Conservation (phyloP, 35 echinoderm and acorn worm species). For the Strongylocentrotus purpuratus region DNA sequence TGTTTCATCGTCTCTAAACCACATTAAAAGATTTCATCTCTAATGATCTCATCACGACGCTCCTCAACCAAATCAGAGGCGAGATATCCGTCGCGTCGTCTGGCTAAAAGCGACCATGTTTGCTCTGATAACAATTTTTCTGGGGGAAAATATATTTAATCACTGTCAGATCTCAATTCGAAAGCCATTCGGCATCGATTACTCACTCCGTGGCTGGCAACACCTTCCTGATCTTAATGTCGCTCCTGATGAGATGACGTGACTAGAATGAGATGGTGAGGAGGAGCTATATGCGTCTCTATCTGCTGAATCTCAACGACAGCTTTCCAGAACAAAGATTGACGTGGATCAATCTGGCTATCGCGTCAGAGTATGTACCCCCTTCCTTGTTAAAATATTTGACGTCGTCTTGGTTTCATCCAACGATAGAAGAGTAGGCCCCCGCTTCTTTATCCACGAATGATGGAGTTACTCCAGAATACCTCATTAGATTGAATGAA, state of each 20-base stretch:
- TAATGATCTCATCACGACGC: neutral
- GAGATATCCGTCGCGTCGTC: neutral
- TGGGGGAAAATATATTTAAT: neutral
- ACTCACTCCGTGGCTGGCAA: neutral
- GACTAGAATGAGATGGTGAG: neutral
- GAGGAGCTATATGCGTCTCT: neutral
- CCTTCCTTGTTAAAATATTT: neutral
- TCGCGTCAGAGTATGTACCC: too few relatives aligned
- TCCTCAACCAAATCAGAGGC: neutral
- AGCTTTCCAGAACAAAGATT: neutral
- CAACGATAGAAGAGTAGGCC: too few relatives aligned
- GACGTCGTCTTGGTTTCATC: neutral
- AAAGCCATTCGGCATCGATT: neutral
- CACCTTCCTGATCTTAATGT: neutral
- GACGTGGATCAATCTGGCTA: neutral
- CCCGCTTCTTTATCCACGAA: too few relatives aligned
- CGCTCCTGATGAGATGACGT: neutral
- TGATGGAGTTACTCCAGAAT: too few relatives aligned
- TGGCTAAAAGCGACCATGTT: neutral
- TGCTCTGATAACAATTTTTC: slow-evolving; percentile 2
- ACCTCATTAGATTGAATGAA: too few relatives aligned
- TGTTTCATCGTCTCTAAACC: neutral
- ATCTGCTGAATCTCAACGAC: neutral
- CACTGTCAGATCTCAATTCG: neutral
- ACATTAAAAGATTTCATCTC: neutral